Conservation (phyloP, 2,797 vertebrate genomes). For the Alfaro cultratus region DNA sequence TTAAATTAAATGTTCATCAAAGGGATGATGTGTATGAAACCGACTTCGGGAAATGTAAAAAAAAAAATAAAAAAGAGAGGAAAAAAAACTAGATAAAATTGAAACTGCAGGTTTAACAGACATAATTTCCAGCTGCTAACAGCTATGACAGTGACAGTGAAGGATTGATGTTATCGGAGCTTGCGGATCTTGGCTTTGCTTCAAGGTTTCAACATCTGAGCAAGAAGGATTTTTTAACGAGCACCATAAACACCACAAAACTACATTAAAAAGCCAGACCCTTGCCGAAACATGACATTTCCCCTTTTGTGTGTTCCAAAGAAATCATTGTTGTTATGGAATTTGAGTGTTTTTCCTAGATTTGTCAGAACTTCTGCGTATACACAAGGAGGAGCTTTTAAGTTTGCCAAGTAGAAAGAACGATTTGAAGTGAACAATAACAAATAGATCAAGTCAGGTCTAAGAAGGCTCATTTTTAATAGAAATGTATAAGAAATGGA, state of each 20-base stretch:
- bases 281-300: slow-evolving; percentile 51
- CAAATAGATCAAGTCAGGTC: not conserved
- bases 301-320: slow-evolving; percentile 62
- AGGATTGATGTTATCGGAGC: slow-evolving; percentile 28
- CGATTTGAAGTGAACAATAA: not conserved
- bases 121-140: slow-evolving; percentile 2
- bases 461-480: not conserved
- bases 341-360: slow-evolving; percentile 43
- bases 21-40: not conserved
- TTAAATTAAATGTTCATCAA: not conserved
- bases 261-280: slow-evolving; percentile 53
- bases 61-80: not conserved
- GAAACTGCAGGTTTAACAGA: slow-evolving; percentile 1
- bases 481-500: slow-evolving; percentile 6
- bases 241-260: slow-evolving; percentile 66
- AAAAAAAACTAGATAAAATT: not conserved
- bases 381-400: not conserved
- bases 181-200: slow-evolving; percentile 44
- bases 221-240: slow-evolving; percentile 19
- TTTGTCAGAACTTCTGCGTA: slow-evolving; percentile 4
- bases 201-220: slow-evolving; percentile 49
- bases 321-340: slow-evolving; percentile 59
- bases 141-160: slow-evolving; percentile 9
- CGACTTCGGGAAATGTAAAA: not conserved
- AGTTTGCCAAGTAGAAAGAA: not conserved